phyloP scores from a whole-genome alignment of 2,797 vertebrate genomes.

The Phylloscopus collybita region DNA sequence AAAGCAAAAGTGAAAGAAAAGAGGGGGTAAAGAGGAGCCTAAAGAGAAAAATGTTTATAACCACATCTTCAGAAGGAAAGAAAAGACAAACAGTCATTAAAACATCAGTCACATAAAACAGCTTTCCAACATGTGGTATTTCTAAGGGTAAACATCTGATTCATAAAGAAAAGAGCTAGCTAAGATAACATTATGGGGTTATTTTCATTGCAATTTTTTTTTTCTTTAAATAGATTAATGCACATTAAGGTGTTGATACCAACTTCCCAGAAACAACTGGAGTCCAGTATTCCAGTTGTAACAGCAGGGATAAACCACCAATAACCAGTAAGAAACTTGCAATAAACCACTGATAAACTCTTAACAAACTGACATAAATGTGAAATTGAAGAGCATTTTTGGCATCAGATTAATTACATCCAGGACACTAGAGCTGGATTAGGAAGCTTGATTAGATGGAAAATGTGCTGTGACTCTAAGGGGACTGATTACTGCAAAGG shows the following conservation, averaged over 20 bases:
- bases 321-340: not conserved
- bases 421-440: conserved; percentile 6
- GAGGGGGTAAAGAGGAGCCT: not conserved
- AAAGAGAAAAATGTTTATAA: conserved; percentile 34
- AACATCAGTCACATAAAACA: not conserved
- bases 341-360: not conserved
- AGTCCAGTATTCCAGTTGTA: not conserved
- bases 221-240: not conserved
- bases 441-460: conserved; percentile 19
- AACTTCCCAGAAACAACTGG: not conserved
- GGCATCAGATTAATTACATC: conserved; percentile 5
- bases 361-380: not conserved
- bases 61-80: not conserved
- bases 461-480: conserved; percentile 3
- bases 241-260: not conserved
- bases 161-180: not conserved
- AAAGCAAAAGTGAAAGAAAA: conserved; percentile 39
- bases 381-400: conserved; percentile 21
- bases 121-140: not conserved
- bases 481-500: not conserved
- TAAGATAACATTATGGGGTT: not conserved
- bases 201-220: not conserved
- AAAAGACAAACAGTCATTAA: not conserved
- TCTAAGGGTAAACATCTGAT: not conserved
- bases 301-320: not conserved